These are phyloP conservation scores for Elegia similella DNA, from an alignment of 2,888 invertebrate species.

Conservation along the genomic window DNA sequence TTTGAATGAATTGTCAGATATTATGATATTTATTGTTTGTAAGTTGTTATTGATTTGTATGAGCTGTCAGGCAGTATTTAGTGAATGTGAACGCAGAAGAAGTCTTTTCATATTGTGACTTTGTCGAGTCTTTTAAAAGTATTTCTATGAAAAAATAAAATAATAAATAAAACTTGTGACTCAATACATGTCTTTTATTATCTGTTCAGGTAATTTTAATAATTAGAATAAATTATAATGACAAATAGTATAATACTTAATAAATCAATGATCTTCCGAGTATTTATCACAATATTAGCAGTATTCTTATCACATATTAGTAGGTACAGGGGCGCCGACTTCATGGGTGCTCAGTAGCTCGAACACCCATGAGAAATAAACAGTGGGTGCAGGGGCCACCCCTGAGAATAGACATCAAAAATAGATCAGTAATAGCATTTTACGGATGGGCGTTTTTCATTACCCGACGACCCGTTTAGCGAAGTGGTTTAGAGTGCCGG, in stretches of 20 bases:
- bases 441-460: too few relatives aligned
- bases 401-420: too few relatives aligned
- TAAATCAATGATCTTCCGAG: too few relatives aligned
- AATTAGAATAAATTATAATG: neutral
- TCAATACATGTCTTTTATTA: conserved; percentile 59
- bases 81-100: conserved; percentile 67
- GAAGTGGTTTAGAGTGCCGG: too few relatives aligned
- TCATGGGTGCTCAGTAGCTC: too few relatives aligned
- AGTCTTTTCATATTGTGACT: conserved; percentile 78
- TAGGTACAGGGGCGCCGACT: too few relatives aligned
- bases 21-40: conserved; percentile 74
- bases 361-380: too few relatives aligned
- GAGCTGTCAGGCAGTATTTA: conserved; percentile 67
- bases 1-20: conserved; percentile 74
- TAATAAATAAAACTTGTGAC: conserved; percentile 71
- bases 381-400: too few relatives aligned
- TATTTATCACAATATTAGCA: too few relatives aligned
- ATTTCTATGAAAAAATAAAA: conserved; percentile 76
- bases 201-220: neutral
- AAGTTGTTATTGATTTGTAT: conserved; percentile 75
- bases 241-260: neutral
- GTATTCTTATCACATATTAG: too few relatives aligned
- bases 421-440: too few relatives aligned
- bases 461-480: too few relatives aligned
- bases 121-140: conserved; percentile 78